phyloP scores from a whole-genome alignment of 2,113 vertebrate genomes.

The Triplophysa siluroides region DNA sequence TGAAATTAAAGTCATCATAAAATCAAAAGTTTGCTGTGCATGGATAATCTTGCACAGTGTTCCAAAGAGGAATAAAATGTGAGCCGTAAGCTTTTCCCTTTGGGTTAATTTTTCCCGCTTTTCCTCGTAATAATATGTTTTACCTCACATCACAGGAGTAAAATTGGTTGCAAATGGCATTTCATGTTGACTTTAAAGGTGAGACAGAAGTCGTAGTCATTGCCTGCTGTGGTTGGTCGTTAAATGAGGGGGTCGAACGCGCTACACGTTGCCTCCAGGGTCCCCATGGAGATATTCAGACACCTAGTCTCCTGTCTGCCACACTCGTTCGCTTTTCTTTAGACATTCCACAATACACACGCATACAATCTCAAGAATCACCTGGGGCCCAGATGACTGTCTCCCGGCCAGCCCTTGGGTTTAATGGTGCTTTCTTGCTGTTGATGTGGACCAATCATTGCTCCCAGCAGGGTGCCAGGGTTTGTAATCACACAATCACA shows the following conservation, averaged over 20 bases:
- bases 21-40: conserved; percentile 6
- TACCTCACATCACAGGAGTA: no score
- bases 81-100: background rate
- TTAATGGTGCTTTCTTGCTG: conserved; percentile 38
- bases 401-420: conserved; percentile 33
- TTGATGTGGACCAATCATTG: conserved; percentile 34
- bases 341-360: conserved; percentile 27
- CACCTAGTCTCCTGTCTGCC: conserved; percentile 37
- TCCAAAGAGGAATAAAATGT: no score
- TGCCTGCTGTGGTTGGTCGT: conserved; percentile 14
- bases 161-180: background rate
- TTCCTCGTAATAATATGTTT: no score
- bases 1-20: background rate
- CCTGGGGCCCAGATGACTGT: conserved; percentile 46
- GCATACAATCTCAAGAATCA: conserved; percentile 26
- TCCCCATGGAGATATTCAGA: conserved; percentile 39
- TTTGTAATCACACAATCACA: conserved; percentile 16
- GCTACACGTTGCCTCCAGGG: conserved; percentile 1
- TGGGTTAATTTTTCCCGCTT: no score
- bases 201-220: conserved; percentile 8
- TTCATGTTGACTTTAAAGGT: background rate
- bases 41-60: background rate
- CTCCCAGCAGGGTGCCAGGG: conserved; percentile 33
- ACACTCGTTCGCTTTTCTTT: conserved; percentile 21
- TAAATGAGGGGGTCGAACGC: conserved; percentile 27